phyloP scores from a whole-genome alignment of 1,140 invertebrate genomes.

The Apis mellifera region DNA sequence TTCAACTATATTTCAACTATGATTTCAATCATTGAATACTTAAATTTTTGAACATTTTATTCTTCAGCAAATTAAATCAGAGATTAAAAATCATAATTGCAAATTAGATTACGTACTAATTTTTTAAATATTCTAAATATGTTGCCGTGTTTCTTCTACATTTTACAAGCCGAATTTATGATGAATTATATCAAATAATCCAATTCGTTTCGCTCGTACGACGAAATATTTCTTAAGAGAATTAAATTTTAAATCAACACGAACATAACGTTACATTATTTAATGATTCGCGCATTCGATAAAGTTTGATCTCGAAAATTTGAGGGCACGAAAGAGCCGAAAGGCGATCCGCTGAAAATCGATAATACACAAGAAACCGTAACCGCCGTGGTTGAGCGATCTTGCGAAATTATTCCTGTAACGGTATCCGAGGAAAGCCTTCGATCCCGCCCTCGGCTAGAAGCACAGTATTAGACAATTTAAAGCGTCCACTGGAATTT shows the following conservation, averaged over 20 bases:
- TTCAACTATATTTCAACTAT: no score
- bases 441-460: slow-evolving; percentile 31
- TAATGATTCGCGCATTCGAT: background rate
- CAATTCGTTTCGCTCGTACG: no score
- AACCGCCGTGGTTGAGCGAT: slow-evolving; percentile 44
- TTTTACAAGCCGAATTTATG: no score
- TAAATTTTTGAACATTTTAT: no score
- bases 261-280: background rate
- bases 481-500: slow-evolving; percentile 52
- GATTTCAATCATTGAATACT: no score
- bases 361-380: slow-evolving; percentile 53
- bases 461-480: slow-evolving; percentile 52
- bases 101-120: no score
- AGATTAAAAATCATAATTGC: no score
- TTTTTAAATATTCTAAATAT: no score
- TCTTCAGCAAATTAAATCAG: no score
- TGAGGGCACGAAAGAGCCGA: slow-evolving; percentile 4
- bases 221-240: no score
- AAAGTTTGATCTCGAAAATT: background rate
- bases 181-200: no score
- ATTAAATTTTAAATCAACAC: background rate
- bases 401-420: slow-evolving; percentile 51
- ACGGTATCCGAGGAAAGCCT: slow-evolving; percentile 45
- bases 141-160: no score
- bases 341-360: slow-evolving; percentile 43